These are phyloP conservation scores for Macrobrachium nipponense DNA, from an alignment of 1,140 invertebrate genomes.

Conservation along the genomic window DNA sequence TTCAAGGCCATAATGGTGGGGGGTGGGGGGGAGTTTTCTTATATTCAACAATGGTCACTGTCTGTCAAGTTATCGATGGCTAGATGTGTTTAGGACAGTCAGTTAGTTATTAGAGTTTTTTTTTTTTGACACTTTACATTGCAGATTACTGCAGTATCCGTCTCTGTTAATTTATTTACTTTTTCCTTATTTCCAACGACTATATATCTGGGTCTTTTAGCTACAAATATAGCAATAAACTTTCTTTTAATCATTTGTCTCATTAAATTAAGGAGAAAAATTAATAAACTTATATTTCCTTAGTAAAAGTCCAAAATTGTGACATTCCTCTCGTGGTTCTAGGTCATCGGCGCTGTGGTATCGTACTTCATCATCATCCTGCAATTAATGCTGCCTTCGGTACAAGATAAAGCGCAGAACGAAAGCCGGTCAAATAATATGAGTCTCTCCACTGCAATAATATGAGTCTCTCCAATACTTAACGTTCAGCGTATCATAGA, in stretches of 20 bases:
- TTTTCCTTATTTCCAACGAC: no score
- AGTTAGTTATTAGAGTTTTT: background rate
- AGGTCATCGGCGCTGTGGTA: slow-evolving; percentile 42
- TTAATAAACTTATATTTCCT: background rate
- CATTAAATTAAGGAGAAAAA: background rate
- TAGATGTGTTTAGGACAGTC: no score
- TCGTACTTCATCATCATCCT: slow-evolving; percentile 53
- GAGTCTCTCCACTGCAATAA: no score
- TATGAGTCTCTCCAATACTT: no score
- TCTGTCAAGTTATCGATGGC: no score
- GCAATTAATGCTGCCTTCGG: slow-evolving; percentile 38
- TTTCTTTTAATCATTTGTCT: background rate
- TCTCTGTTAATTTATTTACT: no score
- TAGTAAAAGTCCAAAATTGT: background rate
- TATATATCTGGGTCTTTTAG: no score
- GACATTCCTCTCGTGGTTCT: background rate
- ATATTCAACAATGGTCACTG: no score
- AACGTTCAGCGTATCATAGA: no score
- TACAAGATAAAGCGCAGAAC: background rate
- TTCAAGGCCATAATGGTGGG: background rate
- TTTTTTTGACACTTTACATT: background rate
- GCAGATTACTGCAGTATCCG: background rate
- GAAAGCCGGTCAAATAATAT: no score
- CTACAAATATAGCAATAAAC: no score
- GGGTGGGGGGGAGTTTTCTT: no score